Evolutionary conservation across 2,113 vertebrate genomes (phyloP), one percentile per base, ranked within the genome.

Genomic region (Australoheros scitulus): DNA sequence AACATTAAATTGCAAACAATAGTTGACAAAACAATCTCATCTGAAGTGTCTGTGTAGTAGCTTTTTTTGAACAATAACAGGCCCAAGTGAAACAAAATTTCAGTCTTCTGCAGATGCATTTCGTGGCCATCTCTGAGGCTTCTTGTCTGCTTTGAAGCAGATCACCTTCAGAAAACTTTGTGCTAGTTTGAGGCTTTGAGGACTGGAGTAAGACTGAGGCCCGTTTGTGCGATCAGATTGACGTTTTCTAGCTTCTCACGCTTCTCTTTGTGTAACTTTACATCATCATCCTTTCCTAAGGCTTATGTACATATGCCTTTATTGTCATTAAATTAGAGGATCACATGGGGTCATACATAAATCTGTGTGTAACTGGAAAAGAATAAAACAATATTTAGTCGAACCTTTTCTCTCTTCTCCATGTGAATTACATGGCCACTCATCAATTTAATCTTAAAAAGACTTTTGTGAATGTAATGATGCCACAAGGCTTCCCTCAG

Each of bases 381-480:
- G 26, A 2, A 61, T 5, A 3, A 0, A 0, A 11, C 9, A 41
- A 11, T 34, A 18, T 52, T 38, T 61, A 65, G 50, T 50, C 1
- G 17, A 20, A 55, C 68, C 1, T 72, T 55, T 55, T 55, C 32
- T 34, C 26, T 72, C 1, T 72, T 34, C 50, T 7, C 50, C 6
- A 17, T 18, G 17, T 65, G 34, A 3, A 61, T 34, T 47, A 11
- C 55, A 34, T 8, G 15, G 59, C 4, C 5, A 61, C 3, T 18
- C 11, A 55, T 50, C 58, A 74, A 29, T 6, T 17, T 76, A 6
- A 26, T 56, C 29, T 41, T 26, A 9, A 83, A 78, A 59, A 72
- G 15, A 22, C 22, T 79, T 50, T 64, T 84, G 78, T 72, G 41
- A 81, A 84, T 83, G 61, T 41, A 26, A 61, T 15, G 32, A 32